These are phyloP conservation scores for Potamarius usumacintae DNA, from an alignment of 2,113 vertebrate genomes.

Conservation along the genomic window DNA sequence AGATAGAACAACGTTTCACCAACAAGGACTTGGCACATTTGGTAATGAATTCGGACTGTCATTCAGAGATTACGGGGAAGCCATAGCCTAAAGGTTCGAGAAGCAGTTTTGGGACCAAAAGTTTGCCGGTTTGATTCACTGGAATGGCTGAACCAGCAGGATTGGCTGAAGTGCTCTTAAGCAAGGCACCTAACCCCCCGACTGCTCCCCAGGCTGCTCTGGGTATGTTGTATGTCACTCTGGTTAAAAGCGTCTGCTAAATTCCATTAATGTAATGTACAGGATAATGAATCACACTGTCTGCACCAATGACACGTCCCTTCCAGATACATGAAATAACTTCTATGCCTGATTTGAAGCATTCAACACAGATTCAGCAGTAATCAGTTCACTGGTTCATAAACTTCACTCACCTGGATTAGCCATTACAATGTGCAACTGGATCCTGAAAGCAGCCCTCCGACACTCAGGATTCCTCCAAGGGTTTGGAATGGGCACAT, in stretches of 20 bases:
- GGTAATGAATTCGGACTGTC: not conserved
- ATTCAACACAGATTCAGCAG: not conserved
- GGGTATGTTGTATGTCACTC: too few relatives aligned
- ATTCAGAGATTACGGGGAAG: not conserved
- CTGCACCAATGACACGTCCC: not conserved
- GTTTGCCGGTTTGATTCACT: too few relatives aligned
- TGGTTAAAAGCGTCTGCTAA: too few relatives aligned
- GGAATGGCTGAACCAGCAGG: too few relatives aligned
- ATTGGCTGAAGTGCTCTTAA: too few relatives aligned
- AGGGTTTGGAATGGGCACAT: too few relatives aligned
- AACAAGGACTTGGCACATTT: not conserved
- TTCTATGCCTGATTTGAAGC: not conserved
- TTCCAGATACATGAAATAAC: not conserved
- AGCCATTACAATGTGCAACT: not conserved
- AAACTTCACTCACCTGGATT: not conserved
- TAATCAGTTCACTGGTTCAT: not conserved
- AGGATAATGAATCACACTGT: not conserved
- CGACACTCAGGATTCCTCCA: not conserved
- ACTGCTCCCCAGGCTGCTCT: too few relatives aligned
- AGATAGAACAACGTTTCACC: not conserved
- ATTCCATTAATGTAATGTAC: not conserved
- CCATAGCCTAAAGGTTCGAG: too few relatives aligned
- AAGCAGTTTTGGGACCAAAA: too few relatives aligned
- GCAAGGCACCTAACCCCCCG: too few relatives aligned
- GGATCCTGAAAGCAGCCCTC: not conserved